A percentile compares a stretch with the other conserved stretches of the same genome.
phyloP scores from a whole-genome alignment of 2,113 vertebrate species.

The Gymnobelideus leadbeateri region DNA sequence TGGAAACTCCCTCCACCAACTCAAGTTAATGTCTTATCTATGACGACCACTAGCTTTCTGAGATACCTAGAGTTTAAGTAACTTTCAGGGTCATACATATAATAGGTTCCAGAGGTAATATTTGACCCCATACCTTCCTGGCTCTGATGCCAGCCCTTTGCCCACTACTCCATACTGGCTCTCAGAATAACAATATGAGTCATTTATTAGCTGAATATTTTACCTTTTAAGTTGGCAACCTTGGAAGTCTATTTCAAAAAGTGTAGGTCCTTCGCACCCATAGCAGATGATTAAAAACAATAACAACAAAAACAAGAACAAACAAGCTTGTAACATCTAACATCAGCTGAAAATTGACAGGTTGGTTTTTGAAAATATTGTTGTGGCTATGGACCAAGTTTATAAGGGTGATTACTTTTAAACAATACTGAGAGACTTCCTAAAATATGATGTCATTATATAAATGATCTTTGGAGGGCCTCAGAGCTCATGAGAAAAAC shows the following conservation, averaged over 20 bases:
- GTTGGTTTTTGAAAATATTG: conserved; percentile 58
- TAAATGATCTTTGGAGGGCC: conserved; percentile 78
- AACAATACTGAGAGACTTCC: conserved; percentile 62
- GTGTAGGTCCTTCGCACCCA: not conserved
- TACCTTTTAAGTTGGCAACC: conserved; percentile 29
- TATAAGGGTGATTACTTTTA: conserved; percentile 70
- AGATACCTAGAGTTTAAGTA: not conserved
- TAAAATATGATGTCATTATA: conserved; percentile 71
- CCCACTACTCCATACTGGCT: not conserved
- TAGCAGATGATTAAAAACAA: conserved; percentile 44
- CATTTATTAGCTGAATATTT: conserved; percentile 56
- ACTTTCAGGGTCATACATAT: not conserved
- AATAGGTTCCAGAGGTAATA: not conserved
- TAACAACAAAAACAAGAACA: not conserved
- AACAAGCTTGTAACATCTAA: conserved; percentile 48
- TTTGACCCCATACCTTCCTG: not conserved
- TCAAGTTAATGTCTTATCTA: not conserved
- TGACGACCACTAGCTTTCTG: not conserved
- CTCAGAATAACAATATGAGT: conserved; percentile 33
- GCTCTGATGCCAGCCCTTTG: not conserved
- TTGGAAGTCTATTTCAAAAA: conserved; percentile 64
- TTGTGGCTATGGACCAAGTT: conserved; percentile 42
- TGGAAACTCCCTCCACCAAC: not conserved
- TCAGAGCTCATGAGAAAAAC: conserved; percentile 77
- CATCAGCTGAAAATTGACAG: conserved; percentile 58